Evolutionary conservation across 2,797 vertebrate species (phyloP), one percentile per base, ranked within the genome.

Genomic region (Sebastes reedi): DNA sequence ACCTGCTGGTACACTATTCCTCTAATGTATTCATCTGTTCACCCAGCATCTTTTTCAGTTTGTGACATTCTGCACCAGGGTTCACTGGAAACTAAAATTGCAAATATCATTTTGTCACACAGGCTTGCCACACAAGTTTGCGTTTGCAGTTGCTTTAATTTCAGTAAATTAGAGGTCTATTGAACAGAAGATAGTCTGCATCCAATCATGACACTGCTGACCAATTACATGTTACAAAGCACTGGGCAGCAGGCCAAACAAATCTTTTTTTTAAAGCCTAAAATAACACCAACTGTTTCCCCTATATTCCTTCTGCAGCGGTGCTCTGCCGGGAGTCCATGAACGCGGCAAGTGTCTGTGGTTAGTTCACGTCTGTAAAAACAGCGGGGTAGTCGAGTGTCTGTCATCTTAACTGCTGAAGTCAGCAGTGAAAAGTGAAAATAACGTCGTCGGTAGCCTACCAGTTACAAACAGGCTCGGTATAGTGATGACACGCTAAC

Each of bases 371-470:
- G 46, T 50, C 46, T 50, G 46, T 50, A 50, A 50, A 50, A 50
- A 50, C 18, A 50, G 46, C 8, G 46, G 16, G 46, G 46, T 20
- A 50, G 46, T 8, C 16, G 46, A 20, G 46, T 50, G 18, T 50
- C 46, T 50, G 18, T 50, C 18, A 50, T 50, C 42, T 46, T 42
- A 0, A 39, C 36, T 39, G 36, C 36, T 39, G 5, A 39, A 39
- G 36, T 32, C 42, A 46, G 42, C 42, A 42, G 39, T 42, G 14
- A 42, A 42, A 42, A 46, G 42, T 52, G 50, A 52, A 9, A 52
- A 52, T 52, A 52, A 52, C 9, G 9, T 54, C 0, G 42, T n/a
- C 0, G 0, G 50, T 22, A 10, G 50, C 8, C 20, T n/a, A 54
- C 20, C 18, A 54, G 20, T 54, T 54, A 54, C 20, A 54, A 52